phyloP scores from a whole-genome alignment of 2,113 vertebrate species.

The Typhlomys cinereus region DNA sequence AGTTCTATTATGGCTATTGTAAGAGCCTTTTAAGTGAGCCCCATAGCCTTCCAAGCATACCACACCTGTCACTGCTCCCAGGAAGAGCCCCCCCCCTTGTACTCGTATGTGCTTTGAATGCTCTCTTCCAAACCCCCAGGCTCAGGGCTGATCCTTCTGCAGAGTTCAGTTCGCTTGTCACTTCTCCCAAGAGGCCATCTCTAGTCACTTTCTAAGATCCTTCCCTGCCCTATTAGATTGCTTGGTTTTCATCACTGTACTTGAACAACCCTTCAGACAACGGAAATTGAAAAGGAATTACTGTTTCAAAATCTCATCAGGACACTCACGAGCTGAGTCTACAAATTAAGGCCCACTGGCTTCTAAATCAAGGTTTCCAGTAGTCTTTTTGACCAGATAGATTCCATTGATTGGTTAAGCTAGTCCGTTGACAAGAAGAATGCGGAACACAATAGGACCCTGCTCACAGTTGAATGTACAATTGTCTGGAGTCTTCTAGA shows the following conservation, averaged over 20 bases:
- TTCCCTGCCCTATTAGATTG: not conserved
- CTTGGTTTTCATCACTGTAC: not conserved
- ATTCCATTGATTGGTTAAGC: not conserved
- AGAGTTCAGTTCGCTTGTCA: not conserved
- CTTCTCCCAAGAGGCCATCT: not conserved
- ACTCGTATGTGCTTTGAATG: not conserved
- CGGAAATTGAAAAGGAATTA: not conserved
- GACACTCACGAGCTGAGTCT: not conserved
- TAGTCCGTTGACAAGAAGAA: not conserved
- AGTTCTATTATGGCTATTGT: not conserved
- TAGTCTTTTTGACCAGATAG: not conserved
- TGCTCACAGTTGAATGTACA: not conserved
- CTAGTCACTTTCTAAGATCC: not conserved
- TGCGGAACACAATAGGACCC: too few species aligned
- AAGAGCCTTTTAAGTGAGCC: not conserved
- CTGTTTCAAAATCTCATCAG: not conserved
- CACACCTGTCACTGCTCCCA: not conserved
- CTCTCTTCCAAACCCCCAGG: fast-evolving
- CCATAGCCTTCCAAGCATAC: not conserved
- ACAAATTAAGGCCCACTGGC: not conserved
- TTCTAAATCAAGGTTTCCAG: not conserved
- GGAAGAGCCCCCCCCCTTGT: not conserved
- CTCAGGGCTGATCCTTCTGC: not conserved
- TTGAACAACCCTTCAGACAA: not conserved
- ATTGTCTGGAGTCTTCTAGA: not conserved